Evolutionary conservation across 1,140 invertebrate genomes (phyloP), one percentile per base, ranked within the genome.

Genomic region (Heliconius congener): DNA sequence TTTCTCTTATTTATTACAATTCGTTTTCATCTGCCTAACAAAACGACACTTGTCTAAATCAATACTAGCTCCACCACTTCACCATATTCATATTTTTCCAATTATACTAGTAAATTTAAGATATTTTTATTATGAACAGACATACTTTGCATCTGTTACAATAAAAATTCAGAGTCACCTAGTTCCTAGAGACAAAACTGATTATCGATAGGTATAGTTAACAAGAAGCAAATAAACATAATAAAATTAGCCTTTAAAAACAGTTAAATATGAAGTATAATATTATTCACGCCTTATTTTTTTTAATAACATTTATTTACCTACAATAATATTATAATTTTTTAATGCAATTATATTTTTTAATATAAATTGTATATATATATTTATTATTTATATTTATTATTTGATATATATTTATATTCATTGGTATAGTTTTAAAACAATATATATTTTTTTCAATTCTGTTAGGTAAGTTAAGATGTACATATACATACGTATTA

Each of bases 91-190:
- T 66, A 66, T 66, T 66, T 66, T 66, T 66, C 13, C n/a, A 66
- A 66, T 4, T 23, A 60, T 37, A 60, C 60, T 27, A 66, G 23
- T 66, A 66, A 66, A 66, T 66, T 9, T 66, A 66, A 66, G 23
- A 66, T 30, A 66, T 66, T 66, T 66, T 66, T 66, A 66, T 66
- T 66, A 66, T 66, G 1, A 66, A 66, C 60, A 66, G 60, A 66
- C 60, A 30, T 23, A 66, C 13, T 66, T 30, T 66, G 23, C 60
- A 66, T 66, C 60, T 66, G 60, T 66, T 66, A 66, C 60, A 74
- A 27, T 74, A 66, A 71, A 73, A 76, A 75, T 71, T 90, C 89
- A 90, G 89, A 90, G 89, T 90, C 89, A 88, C 89, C 89, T 90
- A 89, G 89, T 89, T 88, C 87, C 88, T 88, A 87, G 80, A 74